Percentiles rank a stretch among this genome's conserved stretches.
Conservation (phyloP, 2,888 invertebrate genomes). For the Sinotaia quadrata region DNA sequence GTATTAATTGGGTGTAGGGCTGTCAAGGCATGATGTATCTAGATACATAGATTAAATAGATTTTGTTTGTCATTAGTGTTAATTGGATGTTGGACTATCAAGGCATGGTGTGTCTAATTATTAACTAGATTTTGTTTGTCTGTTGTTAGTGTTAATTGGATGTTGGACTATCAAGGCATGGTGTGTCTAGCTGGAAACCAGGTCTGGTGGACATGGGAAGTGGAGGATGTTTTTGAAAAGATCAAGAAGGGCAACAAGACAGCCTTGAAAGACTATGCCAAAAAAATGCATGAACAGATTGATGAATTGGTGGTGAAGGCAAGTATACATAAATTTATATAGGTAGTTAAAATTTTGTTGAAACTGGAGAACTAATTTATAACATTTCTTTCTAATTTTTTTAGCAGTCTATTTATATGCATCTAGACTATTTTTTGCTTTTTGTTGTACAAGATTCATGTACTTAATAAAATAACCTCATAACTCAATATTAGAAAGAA, state of each 20-base stretch:
- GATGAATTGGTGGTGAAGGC: slow-evolving; percentile 84
- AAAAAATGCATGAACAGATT: slow-evolving; percentile 83
- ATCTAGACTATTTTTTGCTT: background rate
- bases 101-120: background rate
- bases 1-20: slow-evolving; percentile 88
- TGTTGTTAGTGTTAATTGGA: slow-evolving; percentile 83
- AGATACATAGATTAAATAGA: no score
- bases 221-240: slow-evolving; percentile 86
- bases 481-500: no score
- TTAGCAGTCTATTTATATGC: background rate
- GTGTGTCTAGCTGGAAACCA: slow-evolving; percentile 86
- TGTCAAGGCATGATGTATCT: slow-evolving; percentile 89
- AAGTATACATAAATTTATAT: background rate
- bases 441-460: no score
- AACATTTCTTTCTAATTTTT: background rate
- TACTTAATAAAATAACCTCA: no score
- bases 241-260: slow-evolving; percentile 78
- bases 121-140: background rate
- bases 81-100: background rate
- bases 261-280: slow-evolving; percentile 90
- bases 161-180: slow-evolving; percentile 89
- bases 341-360: no score
- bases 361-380: no score
- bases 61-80: background rate
- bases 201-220: slow-evolving; percentile 93